Evolutionary conservation across 2,888 invertebrate genomes (phyloP).

Genomic region (Habroteleia sp.): DNA sequence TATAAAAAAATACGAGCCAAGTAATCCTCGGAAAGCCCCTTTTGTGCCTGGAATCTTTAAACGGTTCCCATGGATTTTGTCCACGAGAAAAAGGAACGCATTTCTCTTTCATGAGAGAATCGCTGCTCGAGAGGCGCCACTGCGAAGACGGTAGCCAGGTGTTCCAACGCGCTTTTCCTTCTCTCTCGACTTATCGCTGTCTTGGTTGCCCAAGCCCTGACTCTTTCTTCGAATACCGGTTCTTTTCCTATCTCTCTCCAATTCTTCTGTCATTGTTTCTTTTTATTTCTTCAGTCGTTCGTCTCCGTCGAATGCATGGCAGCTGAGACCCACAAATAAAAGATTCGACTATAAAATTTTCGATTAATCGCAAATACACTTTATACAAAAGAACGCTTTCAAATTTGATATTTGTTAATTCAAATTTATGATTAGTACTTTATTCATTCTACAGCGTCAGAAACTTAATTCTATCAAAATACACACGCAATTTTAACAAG

Average conservation of each 20-base stretch:
- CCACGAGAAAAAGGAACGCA: constrained; percentile 68
- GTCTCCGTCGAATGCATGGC: constrained; percentile 38
- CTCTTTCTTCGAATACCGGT: constrained; percentile 54
- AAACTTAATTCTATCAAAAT: too few species aligned
- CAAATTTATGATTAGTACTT: too few species aligned
- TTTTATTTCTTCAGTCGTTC: constrained; percentile 27
- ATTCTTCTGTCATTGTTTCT: constrained; percentile 2
- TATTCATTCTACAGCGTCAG: too few species aligned
- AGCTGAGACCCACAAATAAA: constrained; percentile 48
- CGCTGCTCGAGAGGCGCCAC: constrained; percentile 71
- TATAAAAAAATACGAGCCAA: constrained; percentile 36
- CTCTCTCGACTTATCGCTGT: constrained; percentile 43
- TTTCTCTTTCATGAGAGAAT: constrained; percentile 66
- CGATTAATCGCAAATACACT: constrained; percentile 12
- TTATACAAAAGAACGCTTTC: too few species aligned
- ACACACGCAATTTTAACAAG: too few species aligned
- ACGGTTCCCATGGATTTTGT: constrained; percentile 72
- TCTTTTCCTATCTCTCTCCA: constrained; percentile 58
- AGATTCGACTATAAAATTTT: constrained; percentile 19
- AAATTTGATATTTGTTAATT: too few species aligned
- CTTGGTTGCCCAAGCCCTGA: constrained; percentile 10
- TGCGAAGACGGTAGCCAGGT: constrained; percentile 73
- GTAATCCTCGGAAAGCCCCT: constrained; percentile 58
- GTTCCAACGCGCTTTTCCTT: constrained; percentile 67
- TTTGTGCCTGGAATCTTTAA: constrained; percentile 65